A percentile compares a stretch with the other conserved stretches of the same genome.
Conservation (phyloP, 2,888 invertebrate genomes). For the Folsomia manolachei region DNA sequence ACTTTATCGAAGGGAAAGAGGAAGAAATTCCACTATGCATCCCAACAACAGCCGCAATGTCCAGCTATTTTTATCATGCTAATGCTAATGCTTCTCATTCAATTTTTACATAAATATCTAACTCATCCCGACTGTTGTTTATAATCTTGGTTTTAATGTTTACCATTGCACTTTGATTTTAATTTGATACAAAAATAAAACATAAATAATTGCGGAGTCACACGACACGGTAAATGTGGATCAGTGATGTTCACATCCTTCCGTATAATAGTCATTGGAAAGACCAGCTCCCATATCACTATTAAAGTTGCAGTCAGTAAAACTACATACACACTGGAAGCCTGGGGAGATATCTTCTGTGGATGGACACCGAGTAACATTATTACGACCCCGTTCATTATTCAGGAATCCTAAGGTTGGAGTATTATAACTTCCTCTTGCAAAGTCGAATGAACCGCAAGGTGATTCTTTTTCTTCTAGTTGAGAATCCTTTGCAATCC, state of each 20-base stretch:
- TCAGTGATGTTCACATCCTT: too few relatives aligned
- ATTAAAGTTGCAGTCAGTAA: neutral
- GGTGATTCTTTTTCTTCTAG: slow-evolving; percentile 2
- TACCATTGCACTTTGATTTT: too few relatives aligned
- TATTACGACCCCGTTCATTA: slow-evolving; percentile 12
- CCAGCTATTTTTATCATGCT: neutral
- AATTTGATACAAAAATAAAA: too few relatives aligned
- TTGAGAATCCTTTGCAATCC: neutral
- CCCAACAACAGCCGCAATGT: neutral
- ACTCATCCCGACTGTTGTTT: too few relatives aligned
- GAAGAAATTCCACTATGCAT: slow-evolving; percentile 14
- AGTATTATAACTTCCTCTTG: slow-evolving; percentile 11
- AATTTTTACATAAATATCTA: neutral
- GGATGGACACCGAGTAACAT: neutral
- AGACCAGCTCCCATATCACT: neutral
- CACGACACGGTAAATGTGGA: too few relatives aligned
- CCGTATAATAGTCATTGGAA: neutral
- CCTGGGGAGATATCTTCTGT: neutral
- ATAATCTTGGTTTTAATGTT: too few relatives aligned
- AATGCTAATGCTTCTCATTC: too few relatives aligned
- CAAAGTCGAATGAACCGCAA: slow-evolving; percentile 22
- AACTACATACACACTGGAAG: neutral
- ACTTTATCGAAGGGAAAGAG: slow-evolving; percentile 30
- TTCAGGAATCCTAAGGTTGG: slow-evolving; percentile 22
- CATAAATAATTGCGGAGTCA: too few relatives aligned